Percentiles rank a stretch among this genome's conserved stretches.
phyloP scores from a whole-genome alignment of 2,113 vertebrate species.

The Lepidothrix coronata region DNA sequence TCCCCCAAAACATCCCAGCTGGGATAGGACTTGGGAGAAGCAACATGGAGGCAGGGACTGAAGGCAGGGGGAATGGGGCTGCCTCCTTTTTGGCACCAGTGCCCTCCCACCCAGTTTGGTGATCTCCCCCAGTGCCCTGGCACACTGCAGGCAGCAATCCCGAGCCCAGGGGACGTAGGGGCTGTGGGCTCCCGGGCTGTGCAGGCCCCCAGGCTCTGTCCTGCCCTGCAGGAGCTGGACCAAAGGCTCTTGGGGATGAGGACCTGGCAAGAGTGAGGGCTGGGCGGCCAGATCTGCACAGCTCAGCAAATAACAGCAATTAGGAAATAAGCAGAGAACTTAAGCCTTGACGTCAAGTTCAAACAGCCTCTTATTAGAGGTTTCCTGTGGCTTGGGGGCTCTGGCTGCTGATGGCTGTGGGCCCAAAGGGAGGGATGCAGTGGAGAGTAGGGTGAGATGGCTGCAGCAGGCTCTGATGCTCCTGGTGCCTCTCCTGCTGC shows the following conservation, averaged over 20 bases:
- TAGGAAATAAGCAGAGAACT: conserved; percentile 41
- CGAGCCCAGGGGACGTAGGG: rapidly evolving
- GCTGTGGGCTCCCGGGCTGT: not conserved
- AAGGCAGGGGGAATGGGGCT: not conserved
- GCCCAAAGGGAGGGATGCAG: not conserved
- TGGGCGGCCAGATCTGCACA: not conserved
- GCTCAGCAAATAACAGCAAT: conserved; percentile 51
- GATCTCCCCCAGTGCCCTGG: not conserved
- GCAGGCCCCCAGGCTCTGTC: not conserved
- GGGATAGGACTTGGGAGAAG: not conserved
- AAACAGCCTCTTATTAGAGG: conserved; percentile 58
- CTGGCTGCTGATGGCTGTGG: not conserved
- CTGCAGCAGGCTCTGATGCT: not conserved
- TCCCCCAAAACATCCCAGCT: not conserved
- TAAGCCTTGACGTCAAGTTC: conserved; percentile 21
- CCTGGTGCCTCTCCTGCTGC: not conserved
- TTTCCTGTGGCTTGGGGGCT: conserved; percentile 49
- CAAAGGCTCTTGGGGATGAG: not conserved
- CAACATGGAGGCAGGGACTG: rapidly evolving
- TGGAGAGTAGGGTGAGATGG: not conserved
- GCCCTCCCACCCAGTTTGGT: not conserved
- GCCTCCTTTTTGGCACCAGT: not conserved
- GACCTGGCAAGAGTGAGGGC: not conserved
- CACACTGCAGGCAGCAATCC: rapidly evolving
- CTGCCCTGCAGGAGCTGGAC: not conserved